Evolutionary conservation across 2,797 vertebrate species (phyloP), one percentile per base, ranked within the genome.

Genomic region (Diplodus sargus): DNA sequence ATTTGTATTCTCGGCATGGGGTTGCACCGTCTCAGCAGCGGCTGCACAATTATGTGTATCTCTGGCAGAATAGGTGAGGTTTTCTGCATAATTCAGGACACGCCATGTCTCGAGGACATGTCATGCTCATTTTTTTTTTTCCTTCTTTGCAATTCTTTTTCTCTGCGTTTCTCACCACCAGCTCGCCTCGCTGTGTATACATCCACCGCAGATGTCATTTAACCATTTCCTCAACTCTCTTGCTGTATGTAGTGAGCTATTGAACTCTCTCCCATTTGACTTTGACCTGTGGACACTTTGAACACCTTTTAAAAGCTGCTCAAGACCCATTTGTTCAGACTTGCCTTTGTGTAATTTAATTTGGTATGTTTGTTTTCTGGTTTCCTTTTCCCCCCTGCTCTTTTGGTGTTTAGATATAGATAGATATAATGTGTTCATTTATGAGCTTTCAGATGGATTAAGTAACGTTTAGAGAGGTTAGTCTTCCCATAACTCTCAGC

Each of bases 61-160:
- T 76, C 65, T 52, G 11, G 4, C 63, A 57, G 54, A 80, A 83
- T 16, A 77, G 74, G 73, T 83, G 74, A 87, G 34, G 65, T 54
- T 79, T 75, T 81, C 78, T 86, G 75, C 79, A 90, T 82, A 79
- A 90, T 76, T 86, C 83, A 86, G 66, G 48, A 84, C 71, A 75
- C 13, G 4, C 63, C n/a, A 56, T 68, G 74, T 79, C 80, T 86
- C 28, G 56, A 57, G 81, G 79, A 87, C 81, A 67, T 70, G 77
- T 47, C 52, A 58, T 64, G 54, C 22, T 66, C 59, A 67, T 74
- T 52, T 62, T 63, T 49, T 43, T 47, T 49, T 43, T 48, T 39
- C 13, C 22, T 15, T 10, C 17, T 23, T 47, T 20, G 28, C 0
- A 3, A 62, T 72, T 77, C 16, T 67, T 72, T 74, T 78, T 73